A percentile compares a stretch with the other conserved stretches of the same genome.
Evolutionary conservation across 2,113 vertebrate genomes (phyloP).

Genomic region (Ammospiza nelsoni): DNA sequence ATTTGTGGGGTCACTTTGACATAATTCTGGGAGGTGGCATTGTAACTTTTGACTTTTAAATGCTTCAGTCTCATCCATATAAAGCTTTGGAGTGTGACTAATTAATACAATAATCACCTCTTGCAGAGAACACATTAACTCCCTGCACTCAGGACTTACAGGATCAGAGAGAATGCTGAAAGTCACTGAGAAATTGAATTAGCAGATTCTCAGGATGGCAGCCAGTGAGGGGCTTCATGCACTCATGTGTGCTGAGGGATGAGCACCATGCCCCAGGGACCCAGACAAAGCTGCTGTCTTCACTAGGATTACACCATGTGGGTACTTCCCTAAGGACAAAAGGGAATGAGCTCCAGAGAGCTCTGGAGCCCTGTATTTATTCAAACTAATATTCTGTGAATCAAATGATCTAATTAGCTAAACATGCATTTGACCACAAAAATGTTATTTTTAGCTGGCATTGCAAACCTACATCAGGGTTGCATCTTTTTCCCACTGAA

Average conservation of each 20-base stretch:
- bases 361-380: background rate
- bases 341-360: background rate
- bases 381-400: slow-evolving; percentile 1
- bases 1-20: background rate
- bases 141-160: background rate
- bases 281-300: background rate
- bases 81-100: slow-evolving; percentile 1
- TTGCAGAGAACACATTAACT: slow-evolving; percentile 19
- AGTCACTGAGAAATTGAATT: background rate
- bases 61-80: background rate
- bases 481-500: background rate
- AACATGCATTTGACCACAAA: slow-evolving; percentile 5
- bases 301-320: background rate
- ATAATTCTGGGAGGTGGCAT: background rate
- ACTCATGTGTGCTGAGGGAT: background rate
- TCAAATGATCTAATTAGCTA: slow-evolving; percentile 29
- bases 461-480: background rate
- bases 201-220: slow-evolving; percentile 2
- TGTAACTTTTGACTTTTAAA: background rate
- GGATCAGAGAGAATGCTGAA: background rate
- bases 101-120: slow-evolving; percentile 24
- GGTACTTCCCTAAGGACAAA: background rate
- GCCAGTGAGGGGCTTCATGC: background rate
- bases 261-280: background rate
- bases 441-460: background rate